Evolutionary conservation across 2,797 vertebrate genomes (phyloP).

Genomic region (Rhinatrema bivittatum): DNA sequence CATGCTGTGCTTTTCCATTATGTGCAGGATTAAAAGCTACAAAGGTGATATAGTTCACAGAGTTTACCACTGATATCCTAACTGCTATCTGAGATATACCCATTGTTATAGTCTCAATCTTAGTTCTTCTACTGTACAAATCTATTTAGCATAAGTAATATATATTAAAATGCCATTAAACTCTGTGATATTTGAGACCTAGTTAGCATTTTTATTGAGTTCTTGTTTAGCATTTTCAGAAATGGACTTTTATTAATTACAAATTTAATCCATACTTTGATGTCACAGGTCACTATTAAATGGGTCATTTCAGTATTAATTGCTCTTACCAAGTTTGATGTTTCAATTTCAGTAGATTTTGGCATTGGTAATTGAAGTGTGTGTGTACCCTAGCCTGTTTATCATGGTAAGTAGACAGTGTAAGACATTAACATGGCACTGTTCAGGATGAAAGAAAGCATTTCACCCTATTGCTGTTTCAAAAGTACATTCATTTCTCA

Average conservation of each 20-base stretch:
- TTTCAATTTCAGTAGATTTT: conserved; percentile 60
- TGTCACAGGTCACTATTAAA: conserved; percentile 57
- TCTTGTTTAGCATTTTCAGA: conserved; percentile 57
- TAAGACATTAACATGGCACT: conserved; percentile 47
- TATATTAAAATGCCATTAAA: conserved; percentile 58
- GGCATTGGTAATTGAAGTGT: conserved; percentile 55
- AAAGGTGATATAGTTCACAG: conserved; percentile 27
- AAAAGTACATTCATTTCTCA: conserved; percentile 26
- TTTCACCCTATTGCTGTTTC: conserved; percentile 24
- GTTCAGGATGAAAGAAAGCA: conserved; percentile 37
- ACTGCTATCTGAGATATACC: conserved; percentile 19
- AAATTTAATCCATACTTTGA: conserved; percentile 61
- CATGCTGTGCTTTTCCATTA: conserved; percentile 14
- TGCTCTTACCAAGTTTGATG: conserved; percentile 44
- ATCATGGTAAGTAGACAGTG: conserved; percentile 55
- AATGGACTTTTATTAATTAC: conserved; percentile 63
- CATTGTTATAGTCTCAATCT: conserved; percentile 37
- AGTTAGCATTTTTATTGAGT: conserved; percentile 70
- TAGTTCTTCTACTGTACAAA: conserved; percentile 28
- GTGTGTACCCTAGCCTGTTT: conserved; percentile 49
- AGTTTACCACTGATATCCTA: conserved; percentile 24
- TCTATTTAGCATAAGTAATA: conserved; percentile 48
- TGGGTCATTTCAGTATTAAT: conserved; percentile 62
- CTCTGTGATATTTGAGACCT: conserved; percentile 50
- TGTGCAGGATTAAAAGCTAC: conserved; percentile 40